Evolutionary conservation across 2,888 invertebrate genomes (phyloP).

Genomic region (Xestoiulus laeticollis): DNA sequence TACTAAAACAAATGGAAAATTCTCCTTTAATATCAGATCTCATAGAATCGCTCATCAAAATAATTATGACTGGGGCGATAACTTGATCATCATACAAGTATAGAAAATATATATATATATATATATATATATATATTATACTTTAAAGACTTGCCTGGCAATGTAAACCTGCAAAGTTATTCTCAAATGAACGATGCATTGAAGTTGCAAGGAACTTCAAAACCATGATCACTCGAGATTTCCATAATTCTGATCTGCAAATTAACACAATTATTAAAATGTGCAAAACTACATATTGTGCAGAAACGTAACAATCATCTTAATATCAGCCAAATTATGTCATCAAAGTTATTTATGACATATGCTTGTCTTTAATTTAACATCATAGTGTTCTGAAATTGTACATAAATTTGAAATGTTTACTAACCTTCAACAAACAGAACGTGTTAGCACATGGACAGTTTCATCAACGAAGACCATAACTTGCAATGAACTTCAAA

Average conservation of each 20-base stretch:
- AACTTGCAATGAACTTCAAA: too few relatives aligned
- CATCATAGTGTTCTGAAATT: neutral
- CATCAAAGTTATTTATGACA: neutral
- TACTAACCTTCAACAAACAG: neutral
- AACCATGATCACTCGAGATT: neutral
- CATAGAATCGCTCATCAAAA: neutral
- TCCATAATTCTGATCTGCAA: too few relatives aligned
- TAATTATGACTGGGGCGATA: neutral
- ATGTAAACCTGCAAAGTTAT: too few relatives aligned
- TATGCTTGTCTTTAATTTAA: slow-evolving; percentile 4
- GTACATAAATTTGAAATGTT: neutral
- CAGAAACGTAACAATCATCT: too few relatives aligned
- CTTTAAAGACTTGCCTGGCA: neutral
- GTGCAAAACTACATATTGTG: too few relatives aligned
- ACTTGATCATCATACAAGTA: neutral
- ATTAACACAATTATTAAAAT: too few relatives aligned
- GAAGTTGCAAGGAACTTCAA: neutral
- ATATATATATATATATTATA: neutral
- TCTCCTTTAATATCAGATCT: too few relatives aligned
- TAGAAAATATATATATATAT: neutral
- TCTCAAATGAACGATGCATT: too few relatives aligned
- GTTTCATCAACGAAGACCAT: too few relatives aligned
- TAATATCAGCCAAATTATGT: neutral
- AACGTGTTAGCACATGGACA: too few relatives aligned
- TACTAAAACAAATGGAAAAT: too few relatives aligned